Evolutionary conservation across 2,797 vertebrate genomes (phyloP).

Genomic region (Meriones psammophilus): DNA sequence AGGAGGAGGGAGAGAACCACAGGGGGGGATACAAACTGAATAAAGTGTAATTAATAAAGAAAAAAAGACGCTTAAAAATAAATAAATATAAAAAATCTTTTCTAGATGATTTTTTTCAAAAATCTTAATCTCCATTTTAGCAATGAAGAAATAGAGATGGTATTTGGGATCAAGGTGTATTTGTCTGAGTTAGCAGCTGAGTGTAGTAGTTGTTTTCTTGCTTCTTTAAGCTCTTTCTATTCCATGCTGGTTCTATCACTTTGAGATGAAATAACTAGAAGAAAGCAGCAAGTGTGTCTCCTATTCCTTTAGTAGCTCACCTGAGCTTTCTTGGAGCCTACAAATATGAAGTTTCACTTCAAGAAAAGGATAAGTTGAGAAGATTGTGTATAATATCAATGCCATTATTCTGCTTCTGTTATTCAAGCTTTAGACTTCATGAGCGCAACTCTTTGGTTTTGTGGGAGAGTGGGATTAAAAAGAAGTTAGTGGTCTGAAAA

Average conservation of each 20-base stretch:
- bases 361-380: background rate
- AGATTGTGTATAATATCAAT: background rate
- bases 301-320: background rate
- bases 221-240: background rate
- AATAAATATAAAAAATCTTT: too few species aligned
- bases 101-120: background rate
- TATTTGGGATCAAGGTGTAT: background rate
- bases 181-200: background rate
- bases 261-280: conserved; percentile 26
- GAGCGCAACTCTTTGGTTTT: background rate
- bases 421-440: conserved; percentile 38
- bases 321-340: background rate
- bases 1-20: too few species aligned
- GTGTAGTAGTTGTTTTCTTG: background rate
- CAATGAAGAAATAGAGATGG: conserved; percentile 41
- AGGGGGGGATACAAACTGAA: too few species aligned
- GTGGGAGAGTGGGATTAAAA: background rate
- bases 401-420: background rate
- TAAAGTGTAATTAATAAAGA: too few species aligned
- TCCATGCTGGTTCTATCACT: background rate
- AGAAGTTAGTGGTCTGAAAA: background rate
- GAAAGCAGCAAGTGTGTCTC: background rate
- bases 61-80: too few species aligned
- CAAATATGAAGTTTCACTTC: background rate
- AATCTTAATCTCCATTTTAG: background rate